phyloP scores from a whole-genome alignment of 2,113 vertebrate genomes.

The Jacana jacana region DNA sequence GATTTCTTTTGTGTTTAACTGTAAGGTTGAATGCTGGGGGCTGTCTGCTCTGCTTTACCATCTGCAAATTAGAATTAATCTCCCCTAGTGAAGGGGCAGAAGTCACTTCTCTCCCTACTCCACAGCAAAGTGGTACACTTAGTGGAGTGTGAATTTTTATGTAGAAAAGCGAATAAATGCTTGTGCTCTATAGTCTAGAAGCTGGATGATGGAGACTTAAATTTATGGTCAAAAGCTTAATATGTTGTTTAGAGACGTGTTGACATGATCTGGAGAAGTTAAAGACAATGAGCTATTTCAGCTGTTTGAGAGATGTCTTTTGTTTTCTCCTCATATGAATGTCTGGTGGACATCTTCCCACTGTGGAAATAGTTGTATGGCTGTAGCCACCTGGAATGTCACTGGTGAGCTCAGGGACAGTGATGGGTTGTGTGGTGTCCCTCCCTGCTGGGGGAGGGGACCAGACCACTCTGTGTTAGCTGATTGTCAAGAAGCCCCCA shows the following conservation, averaged over 20 bases:
- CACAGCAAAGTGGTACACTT: background rate
- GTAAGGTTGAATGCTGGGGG: background rate
- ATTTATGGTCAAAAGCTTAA: background rate
- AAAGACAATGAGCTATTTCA: background rate
- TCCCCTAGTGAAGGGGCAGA: background rate
- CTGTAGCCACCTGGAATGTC: background rate
- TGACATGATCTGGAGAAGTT: background rate
- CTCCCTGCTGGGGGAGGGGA: background rate
- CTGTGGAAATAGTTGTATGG: background rate
- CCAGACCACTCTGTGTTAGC: background rate
- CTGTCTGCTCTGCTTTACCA: background rate
- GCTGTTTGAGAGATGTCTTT: background rate
- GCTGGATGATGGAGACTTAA: background rate
- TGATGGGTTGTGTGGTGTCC: background rate
- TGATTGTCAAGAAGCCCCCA: background rate
- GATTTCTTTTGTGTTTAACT: background rate
- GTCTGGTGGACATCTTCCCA: background rate
- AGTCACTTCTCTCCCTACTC: background rate
- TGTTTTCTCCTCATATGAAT: background rate
- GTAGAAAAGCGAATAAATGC: background rate
- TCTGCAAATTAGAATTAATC: background rate
- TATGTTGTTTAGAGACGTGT: background rate
- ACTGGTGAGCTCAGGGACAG: background rate
- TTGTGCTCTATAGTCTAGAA: background rate
- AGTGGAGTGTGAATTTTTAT: background rate